Percentiles rank a stretch among this genome's conserved stretches.
Evolutionary conservation across 2,888 invertebrate species (phyloP).

Genomic region (Ophion costatus): DNA sequence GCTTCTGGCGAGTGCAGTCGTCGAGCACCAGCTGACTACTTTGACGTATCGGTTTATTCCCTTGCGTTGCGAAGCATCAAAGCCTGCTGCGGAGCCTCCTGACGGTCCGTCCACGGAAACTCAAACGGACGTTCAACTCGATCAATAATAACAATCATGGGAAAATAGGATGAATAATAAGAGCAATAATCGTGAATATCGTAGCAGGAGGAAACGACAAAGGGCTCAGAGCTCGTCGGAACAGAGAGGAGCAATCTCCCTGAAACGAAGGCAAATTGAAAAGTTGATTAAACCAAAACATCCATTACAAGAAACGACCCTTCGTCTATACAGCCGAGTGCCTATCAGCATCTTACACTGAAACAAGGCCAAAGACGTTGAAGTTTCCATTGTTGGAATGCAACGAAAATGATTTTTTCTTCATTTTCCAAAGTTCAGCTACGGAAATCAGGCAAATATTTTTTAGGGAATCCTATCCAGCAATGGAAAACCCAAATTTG

Average conservation of each 20-base stretch:
- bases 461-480: neutral
- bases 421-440: neutral
- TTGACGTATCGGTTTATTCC: neutral
- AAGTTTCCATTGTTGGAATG: neutral
- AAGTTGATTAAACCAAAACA: neutral
- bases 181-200: neutral
- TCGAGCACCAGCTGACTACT: neutral
- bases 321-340: conserved; percentile 1
- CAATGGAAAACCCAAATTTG: neutral
- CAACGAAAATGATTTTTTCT: neutral
- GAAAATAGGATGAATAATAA: neutral
- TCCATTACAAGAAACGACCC: neutral
- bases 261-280: neutral
- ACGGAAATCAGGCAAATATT: neutral
- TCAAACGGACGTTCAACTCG: neutral
- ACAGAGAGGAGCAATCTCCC: neutral
- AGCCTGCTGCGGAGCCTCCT: neutral
- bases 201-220: neutral
- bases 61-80: neutral
- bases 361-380: neutral
- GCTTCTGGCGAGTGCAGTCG: neutral
- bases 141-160: neutral
- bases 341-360: conserved; percentile 3
- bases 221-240: neutral
- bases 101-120: neutral